Evolutionary conservation across 1,140 invertebrate species (phyloP).

Genomic region (Sycophaga agraensis): DNA sequence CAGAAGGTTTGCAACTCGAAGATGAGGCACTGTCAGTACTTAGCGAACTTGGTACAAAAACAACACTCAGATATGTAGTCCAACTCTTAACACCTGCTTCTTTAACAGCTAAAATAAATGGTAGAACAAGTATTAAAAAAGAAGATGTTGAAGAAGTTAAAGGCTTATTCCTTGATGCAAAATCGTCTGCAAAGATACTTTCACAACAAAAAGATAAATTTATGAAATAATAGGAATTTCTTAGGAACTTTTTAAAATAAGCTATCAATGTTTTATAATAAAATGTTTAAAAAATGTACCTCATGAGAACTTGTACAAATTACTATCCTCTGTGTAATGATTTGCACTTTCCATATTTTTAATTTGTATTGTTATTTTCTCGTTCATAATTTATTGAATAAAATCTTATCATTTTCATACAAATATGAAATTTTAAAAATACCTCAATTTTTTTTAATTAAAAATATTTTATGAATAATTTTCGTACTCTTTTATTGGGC

Average conservation of each 20-base stretch:
- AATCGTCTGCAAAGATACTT: slow-evolving; percentile 91
- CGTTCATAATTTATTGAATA: too few relatives aligned
- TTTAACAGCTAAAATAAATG: slow-evolving; percentile 87
- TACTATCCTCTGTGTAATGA: too few relatives aligned
- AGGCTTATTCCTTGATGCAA: slow-evolving; percentile 91
- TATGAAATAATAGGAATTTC: slow-evolving; percentile 64
- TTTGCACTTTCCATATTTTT: too few relatives aligned
- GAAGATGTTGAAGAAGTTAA: slow-evolving; percentile 84
- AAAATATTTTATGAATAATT: too few relatives aligned
- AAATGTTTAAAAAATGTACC: too few relatives aligned
- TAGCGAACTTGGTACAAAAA: slow-evolving; percentile 80
- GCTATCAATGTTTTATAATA: slow-evolving; percentile 13
- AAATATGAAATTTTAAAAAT: too few relatives aligned
- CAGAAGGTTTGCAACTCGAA: slow-evolving; percentile 87
- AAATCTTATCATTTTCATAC: too few relatives aligned
- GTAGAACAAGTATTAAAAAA: slow-evolving; percentile 75
- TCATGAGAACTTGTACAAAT: too few relatives aligned
- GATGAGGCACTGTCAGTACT: slow-evolving; percentile 78
- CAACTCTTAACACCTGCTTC: slow-evolving; percentile 91
- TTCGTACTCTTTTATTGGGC: too few relatives aligned
- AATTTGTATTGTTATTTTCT: too few relatives aligned
- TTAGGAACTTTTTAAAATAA: slow-evolving; percentile 8
- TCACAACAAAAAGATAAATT: slow-evolving; percentile 88
- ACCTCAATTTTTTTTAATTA: too few relatives aligned
- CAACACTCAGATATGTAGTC: slow-evolving; percentile 90